Conservation (phyloP, 2,888 invertebrate species). For the Chloroclystis v-ata region DNA sequence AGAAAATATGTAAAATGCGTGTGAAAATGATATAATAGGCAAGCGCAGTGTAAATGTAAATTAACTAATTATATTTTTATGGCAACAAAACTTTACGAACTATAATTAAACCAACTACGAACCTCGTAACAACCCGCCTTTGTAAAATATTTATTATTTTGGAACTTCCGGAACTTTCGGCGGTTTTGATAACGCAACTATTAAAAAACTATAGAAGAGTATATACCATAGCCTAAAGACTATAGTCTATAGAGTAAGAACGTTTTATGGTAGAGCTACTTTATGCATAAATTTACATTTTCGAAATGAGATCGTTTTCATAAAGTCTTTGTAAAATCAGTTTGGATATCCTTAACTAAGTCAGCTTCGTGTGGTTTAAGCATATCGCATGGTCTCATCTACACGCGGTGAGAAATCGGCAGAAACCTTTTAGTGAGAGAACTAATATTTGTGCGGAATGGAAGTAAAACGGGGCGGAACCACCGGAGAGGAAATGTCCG, state of each 20-base stretch:
- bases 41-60: slow-evolving; percentile 24
- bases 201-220: neutral
- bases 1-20: slow-evolving; percentile 18
- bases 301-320: no score
- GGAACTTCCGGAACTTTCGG: slow-evolving; percentile 8
- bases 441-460: slow-evolving; percentile 54
- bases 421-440: slow-evolving; percentile 32
- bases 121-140: slow-evolving; percentile 22
- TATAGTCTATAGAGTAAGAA: no score
- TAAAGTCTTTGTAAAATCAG: no score
- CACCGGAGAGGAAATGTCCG: slow-evolving; percentile 29
- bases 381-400: no score
- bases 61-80: slow-evolving; percentile 31
- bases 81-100: slow-evolving; percentile 22
- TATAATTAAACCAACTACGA: slow-evolving; percentile 23
- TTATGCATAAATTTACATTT: no score
- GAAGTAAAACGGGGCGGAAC: slow-evolving; percentile 45
- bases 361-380: no score
- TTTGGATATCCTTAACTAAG: no score
- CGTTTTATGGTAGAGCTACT: no score
- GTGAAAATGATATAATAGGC: slow-evolving; percentile 29
- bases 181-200: neutral
- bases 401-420: no score
- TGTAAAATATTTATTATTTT: slow-evolving; percentile 23
- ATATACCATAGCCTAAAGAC: no score